Evolutionary conservation across 2,113 vertebrate species (phyloP).

Genomic region (Heterotis niloticus): DNA sequence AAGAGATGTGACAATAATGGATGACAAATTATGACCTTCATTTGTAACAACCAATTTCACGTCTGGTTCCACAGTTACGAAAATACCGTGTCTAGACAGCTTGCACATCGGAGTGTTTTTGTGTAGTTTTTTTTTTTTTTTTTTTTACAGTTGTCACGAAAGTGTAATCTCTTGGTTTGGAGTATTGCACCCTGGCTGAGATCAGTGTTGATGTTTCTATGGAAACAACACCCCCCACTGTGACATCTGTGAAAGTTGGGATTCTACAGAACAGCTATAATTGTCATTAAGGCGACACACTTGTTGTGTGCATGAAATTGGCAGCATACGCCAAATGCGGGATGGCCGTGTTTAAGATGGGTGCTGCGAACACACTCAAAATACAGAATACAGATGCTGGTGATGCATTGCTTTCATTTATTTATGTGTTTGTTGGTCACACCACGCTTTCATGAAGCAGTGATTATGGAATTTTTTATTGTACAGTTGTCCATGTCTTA

Average conservation of each 20-base stretch:
- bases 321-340: not conserved
- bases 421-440: not conserved
- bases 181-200: not conserved
- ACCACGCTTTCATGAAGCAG: not conserved
- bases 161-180: not conserved
- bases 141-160: not conserved
- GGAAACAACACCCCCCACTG: slow-evolving; percentile 24
- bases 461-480: not conserved
- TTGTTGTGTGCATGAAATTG: not conserved
- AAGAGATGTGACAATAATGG: too few relatives aligned
- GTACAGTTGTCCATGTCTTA: not conserved
- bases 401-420: not conserved
- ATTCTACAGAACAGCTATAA: not conserved
- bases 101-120: not conserved
- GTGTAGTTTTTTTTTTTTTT: not conserved
- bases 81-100: not conserved
- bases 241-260: slow-evolving; percentile 21
- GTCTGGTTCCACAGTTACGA: too few relatives aligned
- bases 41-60: not conserved
- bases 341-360: too few relatives aligned
- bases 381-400: not conserved
- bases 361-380: too few relatives aligned
- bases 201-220: slow-evolving; percentile 22
- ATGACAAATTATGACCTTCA: not conserved
- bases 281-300: slow-evolving; percentile 13